Conservation (phyloP, 2,113 vertebrate genomes). For the Hiodon tergisus region DNA sequence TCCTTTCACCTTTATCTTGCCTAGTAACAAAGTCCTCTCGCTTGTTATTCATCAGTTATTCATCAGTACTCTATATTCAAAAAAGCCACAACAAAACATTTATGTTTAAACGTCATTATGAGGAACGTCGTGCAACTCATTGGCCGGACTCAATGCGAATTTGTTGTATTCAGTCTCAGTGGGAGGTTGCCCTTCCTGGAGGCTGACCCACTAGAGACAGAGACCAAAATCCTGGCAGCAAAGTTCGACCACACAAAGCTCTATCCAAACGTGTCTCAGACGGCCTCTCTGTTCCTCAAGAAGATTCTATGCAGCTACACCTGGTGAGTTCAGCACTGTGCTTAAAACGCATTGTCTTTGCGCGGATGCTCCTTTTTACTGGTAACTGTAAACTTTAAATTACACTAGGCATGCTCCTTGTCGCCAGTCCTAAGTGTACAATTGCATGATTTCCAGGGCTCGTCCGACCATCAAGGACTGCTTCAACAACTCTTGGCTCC, state of each 20-base stretch:
- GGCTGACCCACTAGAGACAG: slow-evolving; percentile 74
- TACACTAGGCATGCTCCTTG: no score
- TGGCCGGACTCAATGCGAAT: neutral
- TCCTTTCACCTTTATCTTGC: no score
- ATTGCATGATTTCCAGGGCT: slow-evolving; percentile 64
- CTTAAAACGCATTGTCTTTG: neutral
- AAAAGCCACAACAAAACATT: no score
- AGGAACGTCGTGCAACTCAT: neutral
- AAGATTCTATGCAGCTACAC: slow-evolving; percentile 90
- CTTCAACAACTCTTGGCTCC: slow-evolving; percentile 88
- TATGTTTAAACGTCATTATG: no score
- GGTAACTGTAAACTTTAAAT: neutral
- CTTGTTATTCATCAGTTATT: no score
- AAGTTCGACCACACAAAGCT: slow-evolving; percentile 92
- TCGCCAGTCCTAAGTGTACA: neutral
- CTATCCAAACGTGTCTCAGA: slow-evolving; percentile 96
- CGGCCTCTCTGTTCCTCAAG: slow-evolving; percentile 88
- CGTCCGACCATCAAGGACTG: slow-evolving; percentile 92
- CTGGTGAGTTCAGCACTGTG: slow-evolving; percentile 69
- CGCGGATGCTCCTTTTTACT: neutral
- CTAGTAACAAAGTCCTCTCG: no score
- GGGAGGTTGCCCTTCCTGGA: slow-evolving; percentile 85
- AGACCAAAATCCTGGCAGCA: slow-evolving; percentile 81
- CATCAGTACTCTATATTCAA: no score
- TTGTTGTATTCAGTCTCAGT: slow-evolving; percentile 72